Conservation (phyloP, 2,888 invertebrate genomes). For the Nomada fucata region DNA sequence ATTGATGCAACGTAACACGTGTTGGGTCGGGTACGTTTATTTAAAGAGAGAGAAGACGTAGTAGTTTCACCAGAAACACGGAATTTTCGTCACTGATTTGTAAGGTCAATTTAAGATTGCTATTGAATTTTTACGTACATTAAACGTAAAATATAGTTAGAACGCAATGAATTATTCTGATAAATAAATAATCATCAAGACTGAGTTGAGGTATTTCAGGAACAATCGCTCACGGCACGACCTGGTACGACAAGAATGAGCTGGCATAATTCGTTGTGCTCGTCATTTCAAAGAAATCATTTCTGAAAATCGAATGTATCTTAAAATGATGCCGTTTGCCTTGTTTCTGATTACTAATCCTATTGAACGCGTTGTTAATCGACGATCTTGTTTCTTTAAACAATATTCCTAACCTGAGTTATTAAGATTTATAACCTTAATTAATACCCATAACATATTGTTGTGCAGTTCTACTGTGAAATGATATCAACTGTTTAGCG, state of each 20-base stretch:
- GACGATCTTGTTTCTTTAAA: constrained; percentile 6
- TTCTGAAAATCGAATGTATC: constrained; percentile 28
- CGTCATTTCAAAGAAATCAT: constrained; percentile 59
- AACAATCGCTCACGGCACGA: constrained; percentile 72
- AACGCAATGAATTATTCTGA: constrained; percentile 24
- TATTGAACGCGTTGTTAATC: constrained; percentile 12
- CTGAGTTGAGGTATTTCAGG: constrained; percentile 58
- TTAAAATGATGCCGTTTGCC: constrained; percentile 32
- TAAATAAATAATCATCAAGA: constrained; percentile 52
- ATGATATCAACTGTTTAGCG: constrained; percentile 38
- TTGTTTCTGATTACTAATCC: constrained; percentile 43
- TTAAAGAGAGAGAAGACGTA: constrained; percentile 74
- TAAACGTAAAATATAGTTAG: constrained; percentile 10
- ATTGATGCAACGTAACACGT: constrained; percentile 78
- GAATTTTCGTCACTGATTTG: constrained; percentile 70
- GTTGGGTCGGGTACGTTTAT: constrained; percentile 77
- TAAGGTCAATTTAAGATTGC: constrained; percentile 71
- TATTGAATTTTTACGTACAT: constrained; percentile 46
- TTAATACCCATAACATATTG: constrained; percentile 77
- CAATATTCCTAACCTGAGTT: constrained; percentile 68
- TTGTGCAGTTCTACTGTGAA: constrained; percentile 56
- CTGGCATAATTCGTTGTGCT: constrained; percentile 76
- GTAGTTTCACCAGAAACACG: constrained; percentile 74
- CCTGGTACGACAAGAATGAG: constrained; percentile 77
- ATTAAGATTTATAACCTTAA: constrained; percentile 72